Conservation (phyloP, 1,140 invertebrate species). For the Aphaenogaster rudis region DNA sequence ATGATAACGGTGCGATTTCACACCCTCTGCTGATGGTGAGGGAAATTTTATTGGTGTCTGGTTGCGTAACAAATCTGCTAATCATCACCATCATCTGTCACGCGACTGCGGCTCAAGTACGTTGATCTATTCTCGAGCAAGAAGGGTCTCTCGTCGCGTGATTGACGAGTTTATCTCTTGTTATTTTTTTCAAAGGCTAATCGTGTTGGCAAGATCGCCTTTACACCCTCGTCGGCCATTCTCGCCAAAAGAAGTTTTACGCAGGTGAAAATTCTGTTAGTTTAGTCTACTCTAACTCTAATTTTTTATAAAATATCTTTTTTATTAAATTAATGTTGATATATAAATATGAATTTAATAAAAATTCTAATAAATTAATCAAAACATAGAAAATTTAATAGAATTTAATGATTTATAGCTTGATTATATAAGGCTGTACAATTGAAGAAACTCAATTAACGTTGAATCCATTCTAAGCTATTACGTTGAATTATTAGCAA, state of each 20-base stretch:
- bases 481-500: background rate
- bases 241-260: constrained; percentile 56
- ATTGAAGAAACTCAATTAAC: background rate
- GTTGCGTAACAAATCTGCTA: constrained; percentile 66
- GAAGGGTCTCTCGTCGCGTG: background rate
- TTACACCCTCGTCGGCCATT: constrained; percentile 58
- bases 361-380: background rate
- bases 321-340: background rate
- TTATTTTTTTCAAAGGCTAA: constrained; percentile 62
- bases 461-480: background rate
- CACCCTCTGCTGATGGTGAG: constrained; percentile 32
- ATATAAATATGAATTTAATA: background rate
- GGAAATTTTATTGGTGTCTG: constrained; percentile 61
- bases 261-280: constrained; percentile 57
- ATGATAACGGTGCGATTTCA: constrained; percentile 13
- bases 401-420: background rate
- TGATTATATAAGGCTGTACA: background rate
- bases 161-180: background rate
- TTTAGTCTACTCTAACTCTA: background rate
- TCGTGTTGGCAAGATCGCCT: constrained; percentile 68
- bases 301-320: background rate
- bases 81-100: constrained; percentile 71
- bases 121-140: background rate
- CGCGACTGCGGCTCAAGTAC: constrained; percentile 66
- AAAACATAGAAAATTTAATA: background rate